phyloP scores from a whole-genome alignment of 2,797 vertebrate species.

The Pantherophis alleghaniensis region DNA sequence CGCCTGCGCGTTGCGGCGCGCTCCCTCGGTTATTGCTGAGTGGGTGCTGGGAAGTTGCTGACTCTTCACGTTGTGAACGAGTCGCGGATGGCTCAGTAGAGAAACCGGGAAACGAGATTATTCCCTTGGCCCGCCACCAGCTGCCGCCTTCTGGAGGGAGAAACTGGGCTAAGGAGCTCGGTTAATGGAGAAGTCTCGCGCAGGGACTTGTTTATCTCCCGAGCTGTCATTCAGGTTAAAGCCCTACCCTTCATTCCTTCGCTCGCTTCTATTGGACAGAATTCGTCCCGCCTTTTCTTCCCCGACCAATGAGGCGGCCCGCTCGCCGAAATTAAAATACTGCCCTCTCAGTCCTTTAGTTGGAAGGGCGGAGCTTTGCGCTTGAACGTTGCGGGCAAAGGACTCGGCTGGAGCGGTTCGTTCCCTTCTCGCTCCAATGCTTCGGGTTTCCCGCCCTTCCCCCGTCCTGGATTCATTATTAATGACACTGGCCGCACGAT shows the following conservation, averaged over 20 bases:
- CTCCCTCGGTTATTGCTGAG: constrained; percentile 20
- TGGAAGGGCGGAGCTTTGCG: not conserved
- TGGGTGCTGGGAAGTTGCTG: constrained; percentile 60
- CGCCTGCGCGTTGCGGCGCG: constrained; percentile 65
- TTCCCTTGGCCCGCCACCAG: too few species aligned
- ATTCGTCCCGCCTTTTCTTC: not conserved
- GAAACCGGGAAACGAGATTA: too few species aligned
- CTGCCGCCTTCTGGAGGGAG: not conserved
- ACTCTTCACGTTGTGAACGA: constrained; percentile 48
- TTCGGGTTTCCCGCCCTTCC: constrained; percentile 31
- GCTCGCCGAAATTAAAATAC: not conserved
- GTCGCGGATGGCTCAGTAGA: too few species aligned
- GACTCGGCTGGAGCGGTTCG: not conserved
- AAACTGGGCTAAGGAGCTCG: not conserved
- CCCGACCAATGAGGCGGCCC: not conserved
- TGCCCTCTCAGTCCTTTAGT: not conserved
- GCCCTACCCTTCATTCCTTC: not conserved
- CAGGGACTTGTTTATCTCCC: constrained; percentile 57
- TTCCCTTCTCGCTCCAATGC: not conserved
- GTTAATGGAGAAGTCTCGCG: not conserved
- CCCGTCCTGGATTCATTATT: not conserved
- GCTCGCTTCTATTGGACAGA: not conserved
- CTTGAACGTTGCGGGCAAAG: not conserved
- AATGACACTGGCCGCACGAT: not conserved
- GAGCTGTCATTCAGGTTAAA: constrained; percentile 32